Evolutionary conservation across 2,888 invertebrate species (phyloP).

Genomic region (Toxonevra muliebris): DNA sequence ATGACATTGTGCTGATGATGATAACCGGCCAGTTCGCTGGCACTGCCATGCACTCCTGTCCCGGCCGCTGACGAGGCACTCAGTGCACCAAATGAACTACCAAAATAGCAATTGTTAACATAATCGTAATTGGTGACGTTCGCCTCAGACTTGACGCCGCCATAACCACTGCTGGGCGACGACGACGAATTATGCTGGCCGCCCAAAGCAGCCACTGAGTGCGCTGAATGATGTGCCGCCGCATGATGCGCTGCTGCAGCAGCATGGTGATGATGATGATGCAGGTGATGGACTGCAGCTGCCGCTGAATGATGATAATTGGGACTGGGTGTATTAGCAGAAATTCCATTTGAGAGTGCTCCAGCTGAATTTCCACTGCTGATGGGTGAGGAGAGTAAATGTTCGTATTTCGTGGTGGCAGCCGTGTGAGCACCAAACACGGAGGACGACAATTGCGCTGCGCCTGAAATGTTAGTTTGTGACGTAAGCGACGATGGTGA

Average conservation of each 20-base stretch:
- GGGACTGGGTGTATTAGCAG: slow-evolving; percentile 57
- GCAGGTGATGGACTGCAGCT: slow-evolving; percentile 42
- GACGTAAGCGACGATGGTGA: slow-evolving; percentile 45
- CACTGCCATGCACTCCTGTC: slow-evolving; percentile 47
- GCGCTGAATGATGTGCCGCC: slow-evolving; percentile 42
- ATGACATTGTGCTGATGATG: slow-evolving; percentile 88
- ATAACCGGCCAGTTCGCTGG: slow-evolving; percentile 64
- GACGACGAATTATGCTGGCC: slow-evolving; percentile 42
- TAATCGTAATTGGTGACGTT: slow-evolving; percentile 64
- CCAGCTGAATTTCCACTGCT: slow-evolving; percentile 27
- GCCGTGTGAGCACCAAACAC: slow-evolving; percentile 45
- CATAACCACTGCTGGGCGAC: slow-evolving; percentile 34
- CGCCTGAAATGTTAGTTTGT: slow-evolving; percentile 37
- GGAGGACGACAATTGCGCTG: slow-evolving; percentile 41
- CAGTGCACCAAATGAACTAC: slow-evolving; percentile 61
- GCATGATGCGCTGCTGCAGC: slow-evolving; percentile 46
- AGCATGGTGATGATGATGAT: slow-evolving; percentile 39
- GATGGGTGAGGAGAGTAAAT: slow-evolving; percentile 47
- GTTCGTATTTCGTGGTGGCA: slow-evolving; percentile 54
- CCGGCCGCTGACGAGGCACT: slow-evolving; percentile 52
- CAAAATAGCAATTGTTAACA: slow-evolving; percentile 65
- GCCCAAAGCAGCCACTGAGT: slow-evolving; percentile 41
- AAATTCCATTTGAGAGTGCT: slow-evolving; percentile 45
- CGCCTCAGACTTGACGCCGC: slow-evolving; percentile 60
- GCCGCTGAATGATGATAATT: slow-evolving; percentile 55